These are phyloP conservation scores for Zeugodacus cucurbitae DNA, from an alignment of 1,140 invertebrate genomes.

Conservation along the genomic window DNA sequence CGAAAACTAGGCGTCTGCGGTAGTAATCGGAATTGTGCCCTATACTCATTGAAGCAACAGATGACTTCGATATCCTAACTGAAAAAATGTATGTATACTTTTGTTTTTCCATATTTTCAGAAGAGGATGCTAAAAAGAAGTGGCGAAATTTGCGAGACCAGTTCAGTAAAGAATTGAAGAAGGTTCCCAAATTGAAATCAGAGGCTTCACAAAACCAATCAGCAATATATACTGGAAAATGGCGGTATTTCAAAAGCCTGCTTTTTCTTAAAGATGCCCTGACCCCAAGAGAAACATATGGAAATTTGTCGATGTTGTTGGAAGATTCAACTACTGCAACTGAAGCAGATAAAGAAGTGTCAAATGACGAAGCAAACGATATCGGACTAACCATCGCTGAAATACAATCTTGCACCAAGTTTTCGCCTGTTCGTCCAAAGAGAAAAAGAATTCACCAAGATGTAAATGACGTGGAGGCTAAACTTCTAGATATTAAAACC, in stretches of 20 bases:
- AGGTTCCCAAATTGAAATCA: neutral
- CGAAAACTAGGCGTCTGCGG: too few species aligned
- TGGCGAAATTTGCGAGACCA: constrained; percentile 4
- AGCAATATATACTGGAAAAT: neutral
- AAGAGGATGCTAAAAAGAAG: constrained; percentile 13
- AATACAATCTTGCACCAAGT: neutral
- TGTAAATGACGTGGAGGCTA: neutral
- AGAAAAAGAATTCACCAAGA: neutral
- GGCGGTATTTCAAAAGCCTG: neutral
- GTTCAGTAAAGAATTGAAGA: neutral
- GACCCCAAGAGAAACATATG: neutral
- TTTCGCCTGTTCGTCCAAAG: too few species aligned
- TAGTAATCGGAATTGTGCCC: too few species aligned
- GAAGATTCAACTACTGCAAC: constrained; percentile 6
- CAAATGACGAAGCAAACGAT: neutral
- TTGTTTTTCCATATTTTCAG: neutral
- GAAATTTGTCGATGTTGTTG: neutral
- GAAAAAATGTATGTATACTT: neutral
- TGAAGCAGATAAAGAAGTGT: constrained; percentile 4
- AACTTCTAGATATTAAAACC: neutral
- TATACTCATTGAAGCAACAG: neutral
- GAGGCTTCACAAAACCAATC: neutral
- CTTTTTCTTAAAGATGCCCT: neutral
- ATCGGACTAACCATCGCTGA: neutral
- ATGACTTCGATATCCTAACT: neutral